A percentile compares a stretch with the other conserved stretches of the same genome.
Evolutionary conservation across 2,888 invertebrate species (phyloP).

Genomic region (Strigamia crassipes): DNA sequence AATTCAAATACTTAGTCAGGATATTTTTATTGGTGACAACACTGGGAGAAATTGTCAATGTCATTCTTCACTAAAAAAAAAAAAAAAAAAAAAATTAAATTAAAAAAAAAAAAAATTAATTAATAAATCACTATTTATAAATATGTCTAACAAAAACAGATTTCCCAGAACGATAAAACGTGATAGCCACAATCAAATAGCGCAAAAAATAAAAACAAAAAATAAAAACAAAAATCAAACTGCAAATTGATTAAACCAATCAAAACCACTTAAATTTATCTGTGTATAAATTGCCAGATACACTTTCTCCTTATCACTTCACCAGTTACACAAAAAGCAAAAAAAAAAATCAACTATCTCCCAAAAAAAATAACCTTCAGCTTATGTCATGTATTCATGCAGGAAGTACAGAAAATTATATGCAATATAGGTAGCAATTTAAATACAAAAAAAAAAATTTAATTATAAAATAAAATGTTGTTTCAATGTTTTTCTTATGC

Average conservation of each 20-base stretch:
- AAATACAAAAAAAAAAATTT: too few relatives aligned
- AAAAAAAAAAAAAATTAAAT: not conserved
- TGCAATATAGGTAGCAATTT: too few relatives aligned
- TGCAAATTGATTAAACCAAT: not conserved
- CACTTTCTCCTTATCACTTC: not conserved
- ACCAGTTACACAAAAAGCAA: not conserved
- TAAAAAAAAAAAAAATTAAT: not conserved
- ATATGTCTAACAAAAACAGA: too few relatives aligned
- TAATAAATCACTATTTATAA: too few relatives aligned
- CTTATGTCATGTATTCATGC: too few relatives aligned
- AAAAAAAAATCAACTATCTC: not conserved
- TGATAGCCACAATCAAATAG: not conserved
- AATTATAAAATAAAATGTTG: too few relatives aligned
- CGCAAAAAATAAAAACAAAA: too few relatives aligned
- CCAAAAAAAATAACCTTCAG: too few relatives aligned
- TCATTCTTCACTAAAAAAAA: conserved; percentile 41
- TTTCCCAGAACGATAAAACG: not conserved
- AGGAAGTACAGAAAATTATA: too few relatives aligned
- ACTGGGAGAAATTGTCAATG: not conserved
- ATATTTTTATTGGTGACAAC: conserved; percentile 15
- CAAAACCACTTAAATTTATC: not conserved
- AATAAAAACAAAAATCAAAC: too few relatives aligned
- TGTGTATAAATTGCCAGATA: not conserved
- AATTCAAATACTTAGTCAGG: conserved; percentile 42
- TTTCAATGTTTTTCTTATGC: too few relatives aligned